These are phyloP conservation scores for Eristalis tenax DNA, from an alignment of 2,888 invertebrate species.

Conservation along the genomic window DNA sequence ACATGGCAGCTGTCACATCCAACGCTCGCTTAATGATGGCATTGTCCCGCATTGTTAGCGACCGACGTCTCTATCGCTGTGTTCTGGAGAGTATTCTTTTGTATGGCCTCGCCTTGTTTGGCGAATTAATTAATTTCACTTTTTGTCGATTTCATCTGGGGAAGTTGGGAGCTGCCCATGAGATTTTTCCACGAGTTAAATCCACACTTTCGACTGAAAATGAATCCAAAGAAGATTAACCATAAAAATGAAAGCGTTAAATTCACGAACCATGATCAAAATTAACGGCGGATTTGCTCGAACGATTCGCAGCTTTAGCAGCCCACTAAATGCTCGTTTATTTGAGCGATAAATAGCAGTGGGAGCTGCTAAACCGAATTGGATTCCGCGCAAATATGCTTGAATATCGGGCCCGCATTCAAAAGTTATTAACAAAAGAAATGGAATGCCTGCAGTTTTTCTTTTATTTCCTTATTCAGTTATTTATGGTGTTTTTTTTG, in stretches of 20 bases:
- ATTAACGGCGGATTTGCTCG: constrained; percentile 39
- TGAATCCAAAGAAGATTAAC: constrained; percentile 19
- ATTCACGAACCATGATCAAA: constrained; percentile 27
- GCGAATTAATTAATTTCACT: constrained; percentile 27
- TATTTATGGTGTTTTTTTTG: not conserved
- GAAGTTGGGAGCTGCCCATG: not conserved
- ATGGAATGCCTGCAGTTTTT: constrained; percentile 10
- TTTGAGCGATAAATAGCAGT: not conserved
- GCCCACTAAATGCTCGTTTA: not conserved
- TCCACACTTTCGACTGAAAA: not conserved
- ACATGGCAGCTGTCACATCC: not conserved
- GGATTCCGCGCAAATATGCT: not conserved
- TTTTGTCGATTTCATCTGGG: not conserved
- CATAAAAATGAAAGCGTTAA: constrained; percentile 39
- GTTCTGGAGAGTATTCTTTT: not conserved
- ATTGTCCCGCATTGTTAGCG: not conserved
- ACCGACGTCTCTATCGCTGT: not conserved
- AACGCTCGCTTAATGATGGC: not conserved
- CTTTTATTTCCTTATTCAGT: not conserved
- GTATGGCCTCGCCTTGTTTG: not conserved
- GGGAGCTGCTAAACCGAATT: not conserved
- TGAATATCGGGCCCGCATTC: constrained; percentile 22
- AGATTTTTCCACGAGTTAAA: not conserved
- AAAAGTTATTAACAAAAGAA: constrained; percentile 46
- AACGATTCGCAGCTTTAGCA: not conserved